A percentile compares a stretch with the other conserved stretches of the same genome.
Evolutionary conservation across 1,140 invertebrate genomes (phyloP).

Genomic region (Linepithema humile): DNA sequence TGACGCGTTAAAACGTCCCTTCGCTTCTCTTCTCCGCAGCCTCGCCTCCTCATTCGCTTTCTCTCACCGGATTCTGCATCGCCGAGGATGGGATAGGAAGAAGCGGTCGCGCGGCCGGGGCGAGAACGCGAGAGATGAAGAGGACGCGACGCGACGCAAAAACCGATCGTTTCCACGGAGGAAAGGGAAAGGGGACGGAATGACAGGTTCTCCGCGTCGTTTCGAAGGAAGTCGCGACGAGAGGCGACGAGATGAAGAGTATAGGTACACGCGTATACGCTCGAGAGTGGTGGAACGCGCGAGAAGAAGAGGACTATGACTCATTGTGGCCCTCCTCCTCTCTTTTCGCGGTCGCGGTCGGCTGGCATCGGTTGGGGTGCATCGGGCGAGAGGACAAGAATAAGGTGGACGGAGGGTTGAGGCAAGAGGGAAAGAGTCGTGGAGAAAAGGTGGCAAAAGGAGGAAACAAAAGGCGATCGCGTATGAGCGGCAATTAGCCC

Average conservation of each 20-base stretch:
- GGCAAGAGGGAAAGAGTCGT: conserved; percentile 57
- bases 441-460: conserved; percentile 75
- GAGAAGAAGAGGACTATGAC: conserved; percentile 48
- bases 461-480: conserved; percentile 82
- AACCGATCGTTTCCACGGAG: conserved; percentile 63
- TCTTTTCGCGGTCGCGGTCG: conserved; percentile 37
- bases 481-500: conserved; percentile 83
- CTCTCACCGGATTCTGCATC: neutral
- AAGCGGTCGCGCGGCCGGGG: neutral
- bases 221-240: conserved; percentile 55
- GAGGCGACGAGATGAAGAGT: conserved; percentile 32
- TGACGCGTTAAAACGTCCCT: conserved; percentile 67
- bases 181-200: conserved; percentile 56
- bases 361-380: conserved; percentile 30
- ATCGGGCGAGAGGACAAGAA: neutral
- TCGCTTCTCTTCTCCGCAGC: conserved; percentile 13
- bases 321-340: conserved; percentile 53
- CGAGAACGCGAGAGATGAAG: conserved; percentile 41
- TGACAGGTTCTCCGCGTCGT: conserved; percentile 53
- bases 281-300: conserved; percentile 12
- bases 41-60: conserved; percentile 19
- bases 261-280: neutral
- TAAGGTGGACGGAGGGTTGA: neutral
- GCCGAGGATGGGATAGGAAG: neutral
- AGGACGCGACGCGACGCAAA: conserved; percentile 59